Conservation (phyloP, 2,113 vertebrate species). For the Pollachius pollachius region DNA sequence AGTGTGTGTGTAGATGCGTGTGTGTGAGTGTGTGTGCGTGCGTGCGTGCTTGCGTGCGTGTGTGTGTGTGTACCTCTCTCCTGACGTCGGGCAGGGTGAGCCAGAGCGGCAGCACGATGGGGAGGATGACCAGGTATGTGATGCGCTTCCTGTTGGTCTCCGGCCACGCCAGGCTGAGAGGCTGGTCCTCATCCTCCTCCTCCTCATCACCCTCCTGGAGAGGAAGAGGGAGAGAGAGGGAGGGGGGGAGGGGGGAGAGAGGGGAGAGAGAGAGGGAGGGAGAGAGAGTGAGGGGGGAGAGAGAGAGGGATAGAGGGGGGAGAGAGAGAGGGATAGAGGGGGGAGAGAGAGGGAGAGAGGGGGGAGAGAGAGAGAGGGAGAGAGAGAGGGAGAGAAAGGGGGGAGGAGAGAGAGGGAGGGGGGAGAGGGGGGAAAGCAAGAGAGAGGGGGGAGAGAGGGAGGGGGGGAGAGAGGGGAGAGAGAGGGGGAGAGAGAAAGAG, state of each 20-base stretch:
- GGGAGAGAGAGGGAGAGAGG: no score
- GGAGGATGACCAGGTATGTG: conserved; percentile 87
- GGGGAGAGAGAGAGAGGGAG: no score
- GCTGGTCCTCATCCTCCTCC: conserved; percentile 84
- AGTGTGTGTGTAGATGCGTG: conserved; percentile 1
- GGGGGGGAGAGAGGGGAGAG: no score
- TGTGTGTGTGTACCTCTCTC: conserved; percentile 76
- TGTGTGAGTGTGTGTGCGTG: not conserved
- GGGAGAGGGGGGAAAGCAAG: not conserved
- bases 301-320: no score
- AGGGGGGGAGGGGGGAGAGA: not conserved
- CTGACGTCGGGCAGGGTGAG: conserved; percentile 89
- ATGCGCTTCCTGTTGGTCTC: conserved; percentile 80
- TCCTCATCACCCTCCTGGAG: conserved; percentile 65
- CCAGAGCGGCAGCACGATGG: conserved; percentile 93
- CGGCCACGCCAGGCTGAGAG: conserved; percentile 92
- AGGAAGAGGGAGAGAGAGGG: conserved; percentile 6
- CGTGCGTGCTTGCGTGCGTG: conserved; percentile 14
- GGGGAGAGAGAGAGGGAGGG: not conserved
- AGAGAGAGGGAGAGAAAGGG: no score
- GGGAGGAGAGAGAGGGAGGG: not conserved
- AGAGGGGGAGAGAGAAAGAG: conserved; percentile 7
- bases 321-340: no score
- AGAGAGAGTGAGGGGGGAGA: no score
- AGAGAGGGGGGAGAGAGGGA: no score